These are phyloP conservation scores for Episyrphus balteatus DNA, from an alignment of 1,140 invertebrate species.

Conservation along the genomic window DNA sequence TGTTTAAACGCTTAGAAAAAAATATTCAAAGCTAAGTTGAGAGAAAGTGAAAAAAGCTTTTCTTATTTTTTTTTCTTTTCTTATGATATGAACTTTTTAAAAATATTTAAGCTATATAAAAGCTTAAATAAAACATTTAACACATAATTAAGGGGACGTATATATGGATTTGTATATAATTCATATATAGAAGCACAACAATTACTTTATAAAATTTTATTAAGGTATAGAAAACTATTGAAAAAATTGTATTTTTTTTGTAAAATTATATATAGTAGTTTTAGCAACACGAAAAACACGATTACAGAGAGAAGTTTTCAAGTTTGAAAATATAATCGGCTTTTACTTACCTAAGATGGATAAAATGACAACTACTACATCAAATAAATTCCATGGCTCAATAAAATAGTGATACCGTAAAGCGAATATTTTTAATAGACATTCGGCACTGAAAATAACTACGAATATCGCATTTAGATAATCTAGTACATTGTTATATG, in stretches of 20 bases:
- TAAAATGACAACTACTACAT: conserved; percentile 97
- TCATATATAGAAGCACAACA: not conserved
- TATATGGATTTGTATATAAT: not conserved
- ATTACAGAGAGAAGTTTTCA: not conserved
- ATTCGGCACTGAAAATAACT: conserved; percentile 95
- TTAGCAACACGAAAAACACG: conserved; percentile 1
- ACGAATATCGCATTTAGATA: conserved; percentile 96
- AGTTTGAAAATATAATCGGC: conserved; percentile 7
- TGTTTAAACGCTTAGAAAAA: no score
- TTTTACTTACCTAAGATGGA: conserved; percentile 83
- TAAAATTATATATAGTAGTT: conserved; percentile 11
- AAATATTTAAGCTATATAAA: no score
- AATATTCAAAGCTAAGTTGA: no score
- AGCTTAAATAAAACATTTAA: no score
- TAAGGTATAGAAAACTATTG: no score
- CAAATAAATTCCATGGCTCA: conserved; percentile 98
- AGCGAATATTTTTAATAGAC: conserved; percentile 93
- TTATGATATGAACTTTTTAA: no score
- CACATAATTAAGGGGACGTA: not conserved
- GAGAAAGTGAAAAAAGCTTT: no score
- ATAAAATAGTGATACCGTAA: conserved; percentile 97
- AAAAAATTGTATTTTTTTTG: conserved; percentile 3
- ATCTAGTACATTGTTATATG: conserved; percentile 73
- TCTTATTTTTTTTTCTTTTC: no score
- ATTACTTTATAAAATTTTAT: not conserved